phyloP scores from a whole-genome alignment of 2,113 vertebrate species.

The Elanoides forficatus region DNA sequence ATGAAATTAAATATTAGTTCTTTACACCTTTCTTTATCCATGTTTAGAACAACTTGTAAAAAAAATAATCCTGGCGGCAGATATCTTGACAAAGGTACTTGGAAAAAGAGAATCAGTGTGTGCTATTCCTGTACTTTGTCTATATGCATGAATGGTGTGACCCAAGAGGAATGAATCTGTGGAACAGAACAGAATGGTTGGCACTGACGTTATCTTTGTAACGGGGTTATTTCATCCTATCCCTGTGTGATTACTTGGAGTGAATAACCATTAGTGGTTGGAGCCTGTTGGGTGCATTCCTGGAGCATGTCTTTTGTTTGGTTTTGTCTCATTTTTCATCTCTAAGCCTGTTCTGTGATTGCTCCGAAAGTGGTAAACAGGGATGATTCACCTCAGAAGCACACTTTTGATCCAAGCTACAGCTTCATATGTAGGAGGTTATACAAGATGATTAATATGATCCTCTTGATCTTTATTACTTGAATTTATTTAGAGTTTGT shows the following conservation, averaged over 20 bases:
- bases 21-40: not conserved
- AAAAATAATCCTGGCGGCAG: not conserved
- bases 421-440: not conserved
- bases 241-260: not conserved
- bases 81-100: not conserved
- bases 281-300: not conserved
- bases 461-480: not conserved
- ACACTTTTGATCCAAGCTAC: not conserved
- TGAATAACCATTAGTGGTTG: not conserved
- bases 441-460: not conserved
- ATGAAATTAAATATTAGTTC: conserved; percentile 28
- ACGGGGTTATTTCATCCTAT: not conserved
- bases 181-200: not conserved
- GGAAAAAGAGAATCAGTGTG: not conserved
- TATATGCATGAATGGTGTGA: not conserved
- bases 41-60: not conserved
- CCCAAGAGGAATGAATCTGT: not conserved
- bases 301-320: not conserved
- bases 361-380: not conserved
- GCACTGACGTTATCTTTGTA: not conserved
- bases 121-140: not conserved
- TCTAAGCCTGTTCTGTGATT: not conserved
- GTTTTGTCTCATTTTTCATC: not conserved
- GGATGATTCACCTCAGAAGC: not conserved
- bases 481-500: not conserved